Evolutionary conservation across 2,797 vertebrate genomes (phyloP).

Genomic region (Acipenser ruthenus): DNA sequence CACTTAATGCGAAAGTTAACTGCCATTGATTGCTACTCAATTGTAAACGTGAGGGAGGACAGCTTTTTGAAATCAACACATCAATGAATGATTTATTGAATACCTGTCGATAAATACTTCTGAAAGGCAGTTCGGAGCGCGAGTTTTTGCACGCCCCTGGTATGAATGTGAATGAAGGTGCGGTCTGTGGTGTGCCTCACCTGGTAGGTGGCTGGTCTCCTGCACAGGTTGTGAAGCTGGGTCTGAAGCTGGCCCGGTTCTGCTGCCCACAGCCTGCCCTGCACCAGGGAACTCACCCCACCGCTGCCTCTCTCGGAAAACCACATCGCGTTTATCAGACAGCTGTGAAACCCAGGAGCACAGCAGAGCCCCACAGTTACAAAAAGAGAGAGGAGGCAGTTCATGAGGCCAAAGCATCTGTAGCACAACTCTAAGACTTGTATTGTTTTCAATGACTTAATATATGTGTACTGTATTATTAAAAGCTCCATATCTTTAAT

Average conservation of each 20-base stretch:
- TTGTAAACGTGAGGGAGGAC: no score
- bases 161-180: no score
- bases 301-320: conserved; percentile 49
- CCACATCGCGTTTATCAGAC: conserved; percentile 64
- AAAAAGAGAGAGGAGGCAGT: neutral
- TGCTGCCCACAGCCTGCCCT: conserved; percentile 49
- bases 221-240: neutral
- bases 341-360: conserved; percentile 51
- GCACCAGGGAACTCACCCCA: conserved; percentile 64
- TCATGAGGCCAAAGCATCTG: no score
- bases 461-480: no score
- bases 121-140: no score
- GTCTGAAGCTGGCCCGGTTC: conserved; percentile 1
- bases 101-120: no score
- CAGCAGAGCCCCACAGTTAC: neutral
- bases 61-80: no score
- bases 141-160: no score
- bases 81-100: no score
- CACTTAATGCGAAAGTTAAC: no score
- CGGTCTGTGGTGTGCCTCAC: conserved; percentile 25
- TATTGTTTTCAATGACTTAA: no score
- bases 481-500: neutral
- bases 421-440: neutral
- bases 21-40: no score
- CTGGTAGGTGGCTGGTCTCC: conserved; percentile 31